Evolutionary conservation across 2,888 invertebrate genomes (phyloP).

Genomic region (Melanchra persicariae): DNA sequence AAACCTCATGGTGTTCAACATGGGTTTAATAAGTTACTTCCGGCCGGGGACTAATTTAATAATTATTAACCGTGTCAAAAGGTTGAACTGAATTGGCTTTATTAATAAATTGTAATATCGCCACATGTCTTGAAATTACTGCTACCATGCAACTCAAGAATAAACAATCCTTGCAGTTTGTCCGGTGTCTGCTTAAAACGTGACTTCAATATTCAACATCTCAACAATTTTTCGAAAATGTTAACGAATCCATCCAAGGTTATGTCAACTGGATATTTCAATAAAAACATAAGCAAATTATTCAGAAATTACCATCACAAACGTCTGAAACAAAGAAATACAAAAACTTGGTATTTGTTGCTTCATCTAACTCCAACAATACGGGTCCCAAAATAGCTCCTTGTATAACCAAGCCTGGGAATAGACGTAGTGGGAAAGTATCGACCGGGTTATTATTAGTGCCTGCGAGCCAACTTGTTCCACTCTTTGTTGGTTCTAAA

Average conservation of each 20-base stretch:
- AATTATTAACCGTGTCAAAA: background rate
- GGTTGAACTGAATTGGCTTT: background rate
- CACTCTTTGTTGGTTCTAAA: constrained; percentile 84
- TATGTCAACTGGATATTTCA: constrained; percentile 16
- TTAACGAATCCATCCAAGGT: constrained; percentile 37
- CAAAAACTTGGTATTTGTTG: constrained; percentile 50
- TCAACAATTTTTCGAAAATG: constrained; percentile 22
- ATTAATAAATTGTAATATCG: background rate
- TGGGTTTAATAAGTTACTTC: constrained; percentile 16
- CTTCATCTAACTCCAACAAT: constrained; percentile 71
- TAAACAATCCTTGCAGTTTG: constrained; percentile 7
- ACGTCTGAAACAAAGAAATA: constrained; percentile 25
- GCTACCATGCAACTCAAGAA: constrained; percentile 1
- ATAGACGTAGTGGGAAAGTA: constrained; percentile 83
- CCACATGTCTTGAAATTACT: background rate
- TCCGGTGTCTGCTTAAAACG: constrained; percentile 10
- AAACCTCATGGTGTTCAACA: constrained; percentile 9
- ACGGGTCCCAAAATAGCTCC: constrained; percentile 79
- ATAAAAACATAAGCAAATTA: constrained; percentile 16
- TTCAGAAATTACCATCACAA: constrained; percentile 34
- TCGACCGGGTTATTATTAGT: constrained; percentile 82
- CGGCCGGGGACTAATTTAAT: background rate
- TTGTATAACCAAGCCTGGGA: constrained; percentile 81
- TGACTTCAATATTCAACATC: constrained; percentile 21
- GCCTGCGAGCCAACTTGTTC: constrained; percentile 76